Evolutionary conservation across 2,797 vertebrate genomes (phyloP).

Genomic region (Protonibea diacanthus): DNA sequence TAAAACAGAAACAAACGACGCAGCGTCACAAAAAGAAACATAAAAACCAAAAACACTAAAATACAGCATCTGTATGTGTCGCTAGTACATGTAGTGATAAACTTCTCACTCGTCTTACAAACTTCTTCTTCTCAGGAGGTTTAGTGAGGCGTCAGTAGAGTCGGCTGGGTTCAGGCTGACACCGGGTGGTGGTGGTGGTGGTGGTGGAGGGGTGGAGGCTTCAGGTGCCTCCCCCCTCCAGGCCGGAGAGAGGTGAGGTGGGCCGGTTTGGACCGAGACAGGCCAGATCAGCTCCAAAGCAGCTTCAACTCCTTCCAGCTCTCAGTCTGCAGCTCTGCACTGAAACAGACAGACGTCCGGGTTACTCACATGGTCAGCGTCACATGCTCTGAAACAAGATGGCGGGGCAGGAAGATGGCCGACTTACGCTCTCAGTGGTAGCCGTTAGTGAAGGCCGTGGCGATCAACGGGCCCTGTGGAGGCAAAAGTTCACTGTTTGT

Average conservation of each 20-base stretch:
- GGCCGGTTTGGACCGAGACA: slow-evolving; percentile 67
- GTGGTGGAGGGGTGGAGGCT: slow-evolving; percentile 12
- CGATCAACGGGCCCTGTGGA: slow-evolving; percentile 96
- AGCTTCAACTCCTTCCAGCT: slow-evolving; percentile 81
- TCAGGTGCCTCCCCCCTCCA: slow-evolving; percentile 22
- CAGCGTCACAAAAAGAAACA: slow-evolving; percentile 60
- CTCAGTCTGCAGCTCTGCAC: slow-evolving; percentile 69
- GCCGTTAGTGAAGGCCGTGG: slow-evolving; percentile 99
- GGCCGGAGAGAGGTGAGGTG: slow-evolving; percentile 55
- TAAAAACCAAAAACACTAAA: slow-evolving; percentile 50
- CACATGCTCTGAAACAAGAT: background rate
- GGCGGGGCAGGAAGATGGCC: background rate
- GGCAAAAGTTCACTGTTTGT: slow-evolving; percentile 11
- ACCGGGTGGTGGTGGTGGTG: slow-evolving; percentile 8
- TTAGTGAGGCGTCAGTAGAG: slow-evolving; percentile 68
- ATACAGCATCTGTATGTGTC: slow-evolving; percentile 75
- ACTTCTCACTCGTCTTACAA: slow-evolving; percentile 27
- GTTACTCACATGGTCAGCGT: background rate
- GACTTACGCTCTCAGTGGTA: slow-evolving; percentile 96
- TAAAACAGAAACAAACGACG: slow-evolving; percentile 67
- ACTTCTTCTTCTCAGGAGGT: slow-evolving; percentile 52
- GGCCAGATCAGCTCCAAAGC: slow-evolving; percentile 76
- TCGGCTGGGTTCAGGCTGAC: slow-evolving; percentile 45
- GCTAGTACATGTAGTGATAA: slow-evolving; percentile 67
- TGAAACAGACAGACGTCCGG: slow-evolving; percentile 12